These are phyloP conservation scores for Urophycis tenuis DNA, from an alignment of 2,797 vertebrate species.

Conservation along the genomic window DNA sequence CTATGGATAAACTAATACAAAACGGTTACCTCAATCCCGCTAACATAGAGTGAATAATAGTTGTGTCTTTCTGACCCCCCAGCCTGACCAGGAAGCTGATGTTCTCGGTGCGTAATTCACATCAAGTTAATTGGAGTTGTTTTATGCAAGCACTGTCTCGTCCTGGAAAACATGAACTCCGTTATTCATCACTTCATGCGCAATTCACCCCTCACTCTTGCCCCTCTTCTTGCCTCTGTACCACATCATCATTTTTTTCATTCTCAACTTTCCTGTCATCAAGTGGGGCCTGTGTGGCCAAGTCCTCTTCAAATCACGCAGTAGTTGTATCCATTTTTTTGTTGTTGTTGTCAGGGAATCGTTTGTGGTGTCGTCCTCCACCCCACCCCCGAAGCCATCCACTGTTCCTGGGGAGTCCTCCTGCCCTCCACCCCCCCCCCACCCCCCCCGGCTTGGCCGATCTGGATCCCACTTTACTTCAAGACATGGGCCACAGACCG, in stretches of 20 bases:
- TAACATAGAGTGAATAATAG: conserved; percentile 64
- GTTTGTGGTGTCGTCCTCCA: conserved; percentile 26
- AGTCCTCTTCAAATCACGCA: conserved; percentile 56
- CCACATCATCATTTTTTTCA: conserved; percentile 64
- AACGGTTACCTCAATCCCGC: conserved; percentile 58
- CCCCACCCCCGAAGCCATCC: conserved; percentile 61
- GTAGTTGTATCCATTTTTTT: conserved; percentile 68
- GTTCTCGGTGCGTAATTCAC: conserved; percentile 66
- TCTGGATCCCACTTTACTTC: conserved; percentile 56
- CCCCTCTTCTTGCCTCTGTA: conserved; percentile 60
- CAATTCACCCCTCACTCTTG: conserved; percentile 46
- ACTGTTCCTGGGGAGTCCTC: conserved; percentile 31
- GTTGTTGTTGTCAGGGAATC: conserved; percentile 54
- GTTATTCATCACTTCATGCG: conserved; percentile 50
- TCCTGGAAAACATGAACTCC: conserved; percentile 55
- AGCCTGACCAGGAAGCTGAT: conserved; percentile 69
- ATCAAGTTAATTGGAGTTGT: conserved; percentile 65
- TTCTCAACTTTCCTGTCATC: conserved; percentile 59
- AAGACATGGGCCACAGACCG: conserved; percentile 63
- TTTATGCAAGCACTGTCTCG: conserved; percentile 53
- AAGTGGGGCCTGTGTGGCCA: conserved; percentile 52
- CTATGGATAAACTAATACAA: conserved; percentile 59
- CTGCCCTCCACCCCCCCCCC: conserved; percentile 24
- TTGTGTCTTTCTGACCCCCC: conserved; percentile 16
- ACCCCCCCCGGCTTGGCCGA: conserved; percentile 7